A percentile compares a stretch with the other conserved stretches of the same genome.
Conservation (phyloP, 2,113 vertebrate genomes). For the Pelecanus crispus region DNA sequence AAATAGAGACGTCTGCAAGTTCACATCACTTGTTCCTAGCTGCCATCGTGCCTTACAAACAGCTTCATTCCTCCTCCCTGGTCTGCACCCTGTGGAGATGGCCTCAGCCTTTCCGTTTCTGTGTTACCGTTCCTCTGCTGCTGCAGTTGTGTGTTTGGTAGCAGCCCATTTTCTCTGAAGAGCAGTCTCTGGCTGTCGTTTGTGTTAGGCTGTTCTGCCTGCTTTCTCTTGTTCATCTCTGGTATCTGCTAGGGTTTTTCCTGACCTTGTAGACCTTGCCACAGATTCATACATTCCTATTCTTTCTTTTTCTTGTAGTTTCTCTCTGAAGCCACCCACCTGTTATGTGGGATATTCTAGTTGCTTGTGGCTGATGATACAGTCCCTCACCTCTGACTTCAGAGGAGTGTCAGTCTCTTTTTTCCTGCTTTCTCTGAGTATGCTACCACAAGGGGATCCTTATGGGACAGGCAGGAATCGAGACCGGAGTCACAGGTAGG, state of each 20-base stretch:
- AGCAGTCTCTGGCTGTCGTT: not conserved
- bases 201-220: not conserved
- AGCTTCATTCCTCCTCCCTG: not conserved
- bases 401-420: not conserved
- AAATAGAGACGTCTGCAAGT: not conserved
- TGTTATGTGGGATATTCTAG: not conserved
- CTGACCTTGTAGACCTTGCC: not conserved
- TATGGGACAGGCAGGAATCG: not conserved
- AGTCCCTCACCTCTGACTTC: not conserved
- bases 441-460: not conserved
- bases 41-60: not conserved
- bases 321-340: not conserved
- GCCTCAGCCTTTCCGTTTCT: not conserved
- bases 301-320: not conserved
- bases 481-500: not conserved
- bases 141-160: not conserved
- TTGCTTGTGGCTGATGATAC: not conserved
- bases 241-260: not conserved
- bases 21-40: not conserved
- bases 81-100: not conserved
- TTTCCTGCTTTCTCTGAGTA: not conserved
- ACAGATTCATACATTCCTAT: not conserved
- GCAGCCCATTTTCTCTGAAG: not conserved
- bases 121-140: not conserved
- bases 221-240: not conserved